Evolutionary conservation across 2,888 invertebrate species (phyloP).

Genomic region (Agrochola circellaris): DNA sequence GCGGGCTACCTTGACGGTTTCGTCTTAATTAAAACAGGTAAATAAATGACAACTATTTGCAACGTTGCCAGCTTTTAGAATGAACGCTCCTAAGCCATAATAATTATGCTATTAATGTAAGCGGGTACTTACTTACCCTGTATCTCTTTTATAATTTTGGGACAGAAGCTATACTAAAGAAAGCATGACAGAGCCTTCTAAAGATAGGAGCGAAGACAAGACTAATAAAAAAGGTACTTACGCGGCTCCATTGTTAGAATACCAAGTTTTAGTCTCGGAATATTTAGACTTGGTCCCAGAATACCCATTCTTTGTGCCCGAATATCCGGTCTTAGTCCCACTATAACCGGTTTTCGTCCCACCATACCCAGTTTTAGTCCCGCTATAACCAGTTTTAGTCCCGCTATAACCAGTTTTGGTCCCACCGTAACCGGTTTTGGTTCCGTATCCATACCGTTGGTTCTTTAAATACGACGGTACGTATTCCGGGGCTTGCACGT

Average conservation of each 20-base stretch:
- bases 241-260: constrained; percentile 75
- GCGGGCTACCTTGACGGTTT: too few species aligned
- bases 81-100: too few species aligned
- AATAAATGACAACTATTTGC: too few species aligned
- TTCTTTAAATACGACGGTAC: constrained; percentile 79
- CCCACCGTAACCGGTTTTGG: constrained; percentile 69
- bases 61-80: too few species aligned
- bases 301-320: constrained; percentile 66
- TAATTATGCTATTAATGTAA: too few species aligned
- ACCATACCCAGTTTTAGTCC: constrained; percentile 68
- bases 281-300: constrained; percentile 69
- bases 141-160: too few species aligned
- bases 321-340: constrained; percentile 70
- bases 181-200: too few species aligned
- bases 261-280: constrained; percentile 77
- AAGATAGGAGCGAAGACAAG: too few species aligned
- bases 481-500: constrained; percentile 84
- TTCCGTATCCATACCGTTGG: constrained; percentile 69
- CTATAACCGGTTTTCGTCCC: constrained; percentile 60
- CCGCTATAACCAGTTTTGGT: constrained; percentile 66
- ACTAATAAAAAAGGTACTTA: constrained; percentile 69
- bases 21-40: too few species aligned
- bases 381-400: constrained; percentile 66
- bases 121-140: too few species aligned
- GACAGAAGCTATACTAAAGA: too few species aligned